Percentiles rank a stretch among this genome's conserved stretches.
Evolutionary conservation across 2,797 vertebrate genomes (phyloP).

Genomic region (Myotis pilosus): DNA sequence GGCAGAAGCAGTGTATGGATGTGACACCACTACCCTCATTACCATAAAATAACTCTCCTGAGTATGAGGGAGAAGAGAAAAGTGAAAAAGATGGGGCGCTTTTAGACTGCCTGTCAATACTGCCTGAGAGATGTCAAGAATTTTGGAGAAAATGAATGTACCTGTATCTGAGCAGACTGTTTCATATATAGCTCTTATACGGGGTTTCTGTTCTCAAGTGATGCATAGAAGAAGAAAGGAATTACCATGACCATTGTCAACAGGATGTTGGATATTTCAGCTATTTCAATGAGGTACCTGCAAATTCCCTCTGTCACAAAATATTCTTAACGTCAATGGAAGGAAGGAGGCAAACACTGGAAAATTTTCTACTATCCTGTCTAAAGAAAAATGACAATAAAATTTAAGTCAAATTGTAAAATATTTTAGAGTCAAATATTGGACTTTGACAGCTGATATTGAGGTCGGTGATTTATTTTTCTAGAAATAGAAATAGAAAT

Average conservation of each 20-base stretch:
- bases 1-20: not conserved
- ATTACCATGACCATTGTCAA: not conserved
- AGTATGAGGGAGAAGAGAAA: not conserved
- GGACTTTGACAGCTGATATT: not conserved
- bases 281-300: not conserved
- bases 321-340: not conserved
- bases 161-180: not conserved
- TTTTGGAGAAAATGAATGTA: not conserved
- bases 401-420: not conserved
- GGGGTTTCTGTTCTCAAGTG: not conserved
- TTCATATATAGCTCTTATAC: not conserved
- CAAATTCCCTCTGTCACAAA: not conserved
- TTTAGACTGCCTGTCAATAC: not conserved
- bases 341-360: not conserved
- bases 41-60: not conserved
- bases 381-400: not conserved
- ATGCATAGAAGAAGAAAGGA: not conserved
- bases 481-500: not conserved
- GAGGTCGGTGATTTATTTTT: not conserved
- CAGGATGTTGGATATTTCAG: not conserved
- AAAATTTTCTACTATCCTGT: not conserved
- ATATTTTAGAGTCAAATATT: not conserved
- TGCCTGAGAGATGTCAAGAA: not conserved
- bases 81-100: not conserved
- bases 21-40: not conserved